Base-by-base conservation (phyloP, 2,113 vertebrate genomes). In the Lates calcarifer region DNA sequence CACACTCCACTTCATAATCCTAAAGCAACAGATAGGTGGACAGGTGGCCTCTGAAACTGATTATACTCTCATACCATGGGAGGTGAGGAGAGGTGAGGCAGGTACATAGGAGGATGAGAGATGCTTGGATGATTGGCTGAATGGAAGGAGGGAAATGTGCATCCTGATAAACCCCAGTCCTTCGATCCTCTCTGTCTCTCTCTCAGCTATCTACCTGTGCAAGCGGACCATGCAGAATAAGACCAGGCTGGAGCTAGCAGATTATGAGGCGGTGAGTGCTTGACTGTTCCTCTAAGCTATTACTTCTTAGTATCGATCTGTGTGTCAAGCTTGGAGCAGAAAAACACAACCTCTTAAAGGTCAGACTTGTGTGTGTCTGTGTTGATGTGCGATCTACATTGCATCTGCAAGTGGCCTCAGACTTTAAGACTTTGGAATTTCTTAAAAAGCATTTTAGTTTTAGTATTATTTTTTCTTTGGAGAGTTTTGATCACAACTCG, bases 211-310 rank as follows among this genome's bases (percentile, higher is more conserved):
- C 93, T 99, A 99, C 91, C 97, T 99, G 93, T 99, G 98, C 95
- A 99, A 99, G 93, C 94, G 98, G 93, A 99, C 98, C 89, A 99
- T 99, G 98, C 98, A 99, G 95, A 99, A 99, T 91, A 99, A 99
- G 92, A 98, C 98, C 24, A 95, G 98, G 60, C 95, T 99, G 96
- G 98, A 99, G 92, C 89, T 99, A 92, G 98, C 98, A 6, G 98
- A 99, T 95, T 99, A 99, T 81, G 98, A 99, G 95, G 98, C 98
- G 72, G 98, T 99, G 94, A 95, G 97, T 96, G 90, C 24, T 29
- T 14, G 39, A 63, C 83, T 18, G 2, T 67, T 70, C 67, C 70
- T 62, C 72, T n/a, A 26, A 77, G 60, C 37, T 61, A 31, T 85
- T 49, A 53, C 39, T 41, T 57, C 56, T 64, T n/a, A 29, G 63